These are phyloP conservation scores for Smittia aterrima DNA, from an alignment of 2,888 invertebrate genomes.

Conservation along the genomic window DNA sequence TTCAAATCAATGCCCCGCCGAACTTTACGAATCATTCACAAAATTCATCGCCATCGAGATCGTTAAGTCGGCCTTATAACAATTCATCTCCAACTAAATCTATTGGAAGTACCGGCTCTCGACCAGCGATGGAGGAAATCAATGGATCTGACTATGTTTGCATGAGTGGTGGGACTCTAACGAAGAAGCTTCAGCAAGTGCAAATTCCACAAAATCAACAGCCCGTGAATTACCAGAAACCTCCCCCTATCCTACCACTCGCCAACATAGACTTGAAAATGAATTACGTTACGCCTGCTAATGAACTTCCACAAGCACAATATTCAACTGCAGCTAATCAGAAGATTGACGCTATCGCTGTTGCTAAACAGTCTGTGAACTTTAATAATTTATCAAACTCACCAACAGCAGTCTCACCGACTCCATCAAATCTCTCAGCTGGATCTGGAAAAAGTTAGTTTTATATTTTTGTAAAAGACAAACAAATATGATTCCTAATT, in stretches of 20 bases:
- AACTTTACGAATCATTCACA: conserved; percentile 32
- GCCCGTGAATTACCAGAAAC: conserved; percentile 13
- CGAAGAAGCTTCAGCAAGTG: conserved; percentile 42
- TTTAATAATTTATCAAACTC: conserved; percentile 45
- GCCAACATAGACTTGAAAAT: conserved; percentile 54
- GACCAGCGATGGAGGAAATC: conserved; percentile 65
- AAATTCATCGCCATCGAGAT: conserved; percentile 41
- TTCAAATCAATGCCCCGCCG: conserved; percentile 25
- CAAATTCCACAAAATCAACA: conserved; percentile 34
- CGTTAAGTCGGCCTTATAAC: conserved; percentile 32
- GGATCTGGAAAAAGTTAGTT: conserved; percentile 56
- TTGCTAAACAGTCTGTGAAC: conserved; percentile 49
- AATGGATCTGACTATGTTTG: conserved; percentile 80
- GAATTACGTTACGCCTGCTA: conserved; percentile 51
- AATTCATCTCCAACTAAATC: conserved; percentile 26
- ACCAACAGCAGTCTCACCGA: conserved; percentile 62
- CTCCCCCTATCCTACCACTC: conserved; percentile 24
- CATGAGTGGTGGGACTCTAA: conserved; percentile 69
- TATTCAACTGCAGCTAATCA: conserved; percentile 52
- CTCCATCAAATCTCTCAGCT: conserved; percentile 64
- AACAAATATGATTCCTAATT: background rate
- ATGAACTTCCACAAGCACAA: conserved; percentile 52
- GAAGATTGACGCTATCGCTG: conserved; percentile 53
- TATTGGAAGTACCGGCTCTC: conserved; percentile 48
- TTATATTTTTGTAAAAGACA: background rate